A percentile compares a stretch with the other conserved stretches of the same genome.
Conservation (phyloP, 2,888 invertebrate species). For the Sepiola atlantica region DNA sequence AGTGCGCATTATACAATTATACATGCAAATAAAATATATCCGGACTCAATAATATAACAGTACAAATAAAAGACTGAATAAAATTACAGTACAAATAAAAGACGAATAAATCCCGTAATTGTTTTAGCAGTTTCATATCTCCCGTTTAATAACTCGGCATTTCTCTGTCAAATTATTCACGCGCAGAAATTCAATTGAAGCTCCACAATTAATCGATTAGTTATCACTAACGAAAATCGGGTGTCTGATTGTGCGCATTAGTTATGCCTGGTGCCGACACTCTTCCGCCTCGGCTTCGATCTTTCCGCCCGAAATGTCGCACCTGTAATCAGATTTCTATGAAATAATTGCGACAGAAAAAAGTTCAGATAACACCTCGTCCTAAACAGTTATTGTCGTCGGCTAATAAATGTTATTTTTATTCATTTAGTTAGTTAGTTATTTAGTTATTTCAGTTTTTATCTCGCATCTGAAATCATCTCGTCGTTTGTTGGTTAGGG, state of each 20-base stretch:
- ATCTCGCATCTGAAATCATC: no score
- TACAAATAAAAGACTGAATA: no score
- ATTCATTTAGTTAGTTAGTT: no score
- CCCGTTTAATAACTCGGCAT: neutral
- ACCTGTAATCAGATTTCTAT: neutral
- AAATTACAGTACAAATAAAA: no score
- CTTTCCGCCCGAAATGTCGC: neutral
- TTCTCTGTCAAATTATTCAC: neutral
- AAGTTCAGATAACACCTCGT: neutral
- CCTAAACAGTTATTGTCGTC: neutral
- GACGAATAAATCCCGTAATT: neutral
- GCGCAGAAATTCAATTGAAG: neutral
- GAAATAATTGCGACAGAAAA: neutral
- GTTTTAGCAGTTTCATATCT: neutral
- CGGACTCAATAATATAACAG: no score
- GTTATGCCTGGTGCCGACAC: neutral
- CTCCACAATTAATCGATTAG: neutral
- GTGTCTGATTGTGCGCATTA: neutral
- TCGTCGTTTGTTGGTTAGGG: no score
- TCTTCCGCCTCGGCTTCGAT: neutral
- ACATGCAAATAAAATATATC: no score
- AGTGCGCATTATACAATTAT: no score
- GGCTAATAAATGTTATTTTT: no score
- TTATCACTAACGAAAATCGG: neutral
- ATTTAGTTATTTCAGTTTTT: no score